These are phyloP conservation scores for Papilio aristodemus DNA, from an alignment of 1,140 invertebrate genomes.

Conservation along the genomic window DNA sequence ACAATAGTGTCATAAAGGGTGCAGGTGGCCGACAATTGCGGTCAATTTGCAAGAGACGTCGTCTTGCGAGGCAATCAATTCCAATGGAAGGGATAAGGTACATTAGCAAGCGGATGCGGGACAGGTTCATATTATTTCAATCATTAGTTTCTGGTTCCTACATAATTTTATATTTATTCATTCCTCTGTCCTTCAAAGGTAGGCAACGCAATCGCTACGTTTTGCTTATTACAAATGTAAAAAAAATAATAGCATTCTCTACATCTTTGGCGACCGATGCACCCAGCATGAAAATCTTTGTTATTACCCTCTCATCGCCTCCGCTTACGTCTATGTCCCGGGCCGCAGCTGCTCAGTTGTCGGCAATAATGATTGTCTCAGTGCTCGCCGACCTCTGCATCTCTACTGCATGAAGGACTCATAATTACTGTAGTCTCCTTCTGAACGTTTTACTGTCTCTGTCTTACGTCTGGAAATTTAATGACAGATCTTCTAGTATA, in stretches of 20 bases:
- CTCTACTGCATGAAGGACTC: background rate
- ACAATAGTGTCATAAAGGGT: slow-evolving; percentile 4
- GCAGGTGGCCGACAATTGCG: slow-evolving; percentile 12
- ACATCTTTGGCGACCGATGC: no score
- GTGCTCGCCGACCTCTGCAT: background rate
- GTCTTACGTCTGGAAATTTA: background rate
- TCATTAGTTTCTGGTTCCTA: background rate
- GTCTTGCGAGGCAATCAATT: slow-evolving; percentile 10
- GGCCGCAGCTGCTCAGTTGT: background rate
- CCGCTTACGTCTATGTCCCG: background rate
- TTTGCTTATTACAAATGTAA: no score
- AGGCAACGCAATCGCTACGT: no score
- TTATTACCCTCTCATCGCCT: no score
- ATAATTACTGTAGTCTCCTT: background rate
- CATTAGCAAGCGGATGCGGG: background rate
- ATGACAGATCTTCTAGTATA: no score
- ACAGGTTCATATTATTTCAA: background rate
- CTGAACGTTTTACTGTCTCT: background rate
- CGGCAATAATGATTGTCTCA: background rate
- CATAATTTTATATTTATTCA: background rate
- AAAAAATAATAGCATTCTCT: no score
- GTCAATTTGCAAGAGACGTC: slow-evolving; percentile 13
- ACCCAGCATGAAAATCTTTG: no score
- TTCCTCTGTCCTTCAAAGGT: no score
- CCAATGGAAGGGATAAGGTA: background rate